Evolutionary conservation across 2,113 vertebrate species (phyloP).

Genomic region (Nesospiza acunhae): DNA sequence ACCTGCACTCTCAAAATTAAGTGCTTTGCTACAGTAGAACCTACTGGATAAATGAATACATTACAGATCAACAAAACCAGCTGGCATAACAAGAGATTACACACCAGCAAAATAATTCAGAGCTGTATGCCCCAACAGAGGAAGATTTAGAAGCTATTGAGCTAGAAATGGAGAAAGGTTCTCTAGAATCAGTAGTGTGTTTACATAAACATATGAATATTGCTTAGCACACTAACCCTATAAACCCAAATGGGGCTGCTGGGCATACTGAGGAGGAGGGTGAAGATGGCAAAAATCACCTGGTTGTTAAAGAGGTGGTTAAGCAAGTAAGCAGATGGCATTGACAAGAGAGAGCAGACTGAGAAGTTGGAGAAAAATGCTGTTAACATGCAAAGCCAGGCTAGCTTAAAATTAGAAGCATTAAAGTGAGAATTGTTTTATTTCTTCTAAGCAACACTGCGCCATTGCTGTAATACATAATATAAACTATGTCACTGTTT

Average conservation of each 20-base stretch:
- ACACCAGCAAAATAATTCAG: background rate
- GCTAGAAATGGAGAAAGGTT: background rate
- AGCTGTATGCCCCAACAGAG: background rate
- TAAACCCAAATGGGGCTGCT: background rate
- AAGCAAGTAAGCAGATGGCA: constrained; percentile 44
- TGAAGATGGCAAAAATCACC: constrained; percentile 17
- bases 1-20: constrained; percentile 22
- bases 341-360: background rate
- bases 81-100: background rate
- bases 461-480: background rate
- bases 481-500: background rate
- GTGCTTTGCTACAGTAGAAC: background rate
- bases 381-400: background rate
- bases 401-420: background rate
- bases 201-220: background rate
- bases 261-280: background rate
- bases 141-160: background rate
- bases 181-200: background rate
- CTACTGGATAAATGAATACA: constrained; percentile 14
- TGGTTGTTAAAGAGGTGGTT: background rate
- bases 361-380: constrained; percentile 3
- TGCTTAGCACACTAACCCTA: background rate
- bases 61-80: constrained; percentile 27
- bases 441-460: constrained; percentile 10
- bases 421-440: background rate